These are phyloP conservation scores for Pomatorhinus ruficollis DNA, from an alignment of 2,113 vertebrate genomes.

Conservation along the genomic window DNA sequence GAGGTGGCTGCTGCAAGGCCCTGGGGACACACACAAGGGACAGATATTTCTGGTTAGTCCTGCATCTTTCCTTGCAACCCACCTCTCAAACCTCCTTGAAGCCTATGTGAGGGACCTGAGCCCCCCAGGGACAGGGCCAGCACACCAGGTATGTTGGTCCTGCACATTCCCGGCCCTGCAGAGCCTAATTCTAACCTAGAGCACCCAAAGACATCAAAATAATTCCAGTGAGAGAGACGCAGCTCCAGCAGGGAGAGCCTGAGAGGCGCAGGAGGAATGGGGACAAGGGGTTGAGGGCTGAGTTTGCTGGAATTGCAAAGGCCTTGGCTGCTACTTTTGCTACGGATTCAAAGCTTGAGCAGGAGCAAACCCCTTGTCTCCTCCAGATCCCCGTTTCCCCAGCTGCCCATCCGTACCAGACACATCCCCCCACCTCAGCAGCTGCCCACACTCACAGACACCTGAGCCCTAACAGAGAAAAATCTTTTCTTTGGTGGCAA, in stretches of 20 bases:
- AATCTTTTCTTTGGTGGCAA: neutral
- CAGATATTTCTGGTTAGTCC: neutral
- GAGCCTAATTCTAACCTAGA: neutral
- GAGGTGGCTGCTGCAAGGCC: neutral
- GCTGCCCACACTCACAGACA: neutral
- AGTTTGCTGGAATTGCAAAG: neutral
- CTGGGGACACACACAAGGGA: neutral
- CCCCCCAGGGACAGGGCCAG: neutral
- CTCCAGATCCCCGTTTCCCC: neutral
- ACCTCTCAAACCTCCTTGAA: neutral
- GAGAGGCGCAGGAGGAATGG: neutral
- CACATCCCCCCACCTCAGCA: neutral
- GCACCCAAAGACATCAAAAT: neutral
- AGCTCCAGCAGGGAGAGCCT: rapidly evolving
- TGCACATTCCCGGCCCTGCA: neutral
- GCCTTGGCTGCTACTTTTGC: neutral
- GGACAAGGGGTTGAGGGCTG: neutral
- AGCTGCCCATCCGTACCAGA: neutral
- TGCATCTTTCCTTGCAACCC: neutral
- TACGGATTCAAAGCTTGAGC: neutral
- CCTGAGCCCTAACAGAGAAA: neutral
- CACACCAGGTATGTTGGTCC: neutral
- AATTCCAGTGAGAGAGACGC: neutral
- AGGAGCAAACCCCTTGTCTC: neutral
- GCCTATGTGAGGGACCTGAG: rapidly evolving